Base-by-base conservation (phyloP, 2,113 vertebrate genomes). In the Microcebus griseorufus region DNA sequence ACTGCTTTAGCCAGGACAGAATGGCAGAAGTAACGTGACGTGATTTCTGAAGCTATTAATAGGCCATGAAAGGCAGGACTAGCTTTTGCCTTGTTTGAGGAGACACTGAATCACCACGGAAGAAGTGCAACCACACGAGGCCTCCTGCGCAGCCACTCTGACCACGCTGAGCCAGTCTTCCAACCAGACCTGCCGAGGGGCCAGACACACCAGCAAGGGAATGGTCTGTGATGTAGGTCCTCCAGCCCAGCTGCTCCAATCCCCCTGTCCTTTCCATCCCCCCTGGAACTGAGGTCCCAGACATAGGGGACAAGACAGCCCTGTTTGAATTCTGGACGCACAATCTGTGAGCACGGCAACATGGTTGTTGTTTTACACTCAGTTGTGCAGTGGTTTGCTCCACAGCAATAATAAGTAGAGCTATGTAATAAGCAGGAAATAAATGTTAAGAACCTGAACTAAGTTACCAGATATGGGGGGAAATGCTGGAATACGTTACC, bases 401-500 rank as follows among this genome's bases (percentile, higher is more conserved):
- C 39, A 80, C n/a, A 87, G 42, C 51, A 90, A 20, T 37, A 81
- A 8, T 18, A 81, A 90, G 70, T 1, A 82, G 58, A 83, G 58
- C 29, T 32, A 80, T 6, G 62, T 10, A 55, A 32, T 37, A 62
- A 88, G 23, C 42, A 92, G 34, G 58, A 91, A 88, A 78, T 65
- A 79, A 88, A 78, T 23, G 16, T 73, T 75, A 88, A 90, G 69
- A 89, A 94, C 34, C 25, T 92, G 37, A 93, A 72, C 22, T 62
- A 86, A 62, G 16, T 62, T 83, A 93, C 64, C 5, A 91, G 53
- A 93, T 70, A 95, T 27, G 37, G 2, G 62, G 16, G 72, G 16
- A 67, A 12, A 55, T 58, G 45, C 12, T 55, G 23, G 34, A 94
- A 92, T 94, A 95, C 80, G 64, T 92, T 93, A 88, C 95, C 70